Percentiles rank a stretch among this genome's conserved stretches.
phyloP scores from a whole-genome alignment of 2,888 invertebrate genomes.

The Baronia brevicornis region DNA sequence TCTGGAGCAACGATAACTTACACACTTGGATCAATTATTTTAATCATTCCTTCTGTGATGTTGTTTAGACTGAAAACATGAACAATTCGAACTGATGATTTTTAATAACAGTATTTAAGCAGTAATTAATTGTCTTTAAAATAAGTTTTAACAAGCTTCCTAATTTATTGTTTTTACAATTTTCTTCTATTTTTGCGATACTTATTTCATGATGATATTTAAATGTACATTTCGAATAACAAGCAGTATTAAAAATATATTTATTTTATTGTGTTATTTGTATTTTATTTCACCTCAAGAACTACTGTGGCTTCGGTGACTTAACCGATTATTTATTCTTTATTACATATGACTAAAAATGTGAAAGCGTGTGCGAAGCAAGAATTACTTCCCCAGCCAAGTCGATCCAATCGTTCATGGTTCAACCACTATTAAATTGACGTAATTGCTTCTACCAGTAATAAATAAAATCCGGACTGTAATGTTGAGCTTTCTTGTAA shows the following conservation, averaged over 20 bases:
- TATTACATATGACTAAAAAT: no score
- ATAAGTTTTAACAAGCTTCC: conserved; percentile 1
- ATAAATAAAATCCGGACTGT: no score
- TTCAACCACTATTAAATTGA: no score
- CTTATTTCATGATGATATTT: conserved; percentile 10
- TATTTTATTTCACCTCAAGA: not conserved
- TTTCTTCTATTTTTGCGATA: conserved; percentile 16
- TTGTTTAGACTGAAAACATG: conserved; percentile 66
- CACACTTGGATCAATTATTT: conserved; percentile 82
- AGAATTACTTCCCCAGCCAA: no score
- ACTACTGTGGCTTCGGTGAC: no score
- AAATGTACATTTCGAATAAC: conserved; percentile 16
- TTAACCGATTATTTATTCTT: no score
- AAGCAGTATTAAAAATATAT: conserved; percentile 18
- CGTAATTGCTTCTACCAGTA: no score
- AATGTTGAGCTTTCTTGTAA: no score
- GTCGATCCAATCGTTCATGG: no score
- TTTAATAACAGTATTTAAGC: conserved; percentile 28
- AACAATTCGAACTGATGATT: conserved; percentile 28
- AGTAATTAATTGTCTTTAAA: conserved; percentile 16
- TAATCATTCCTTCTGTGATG: conserved; percentile 85
- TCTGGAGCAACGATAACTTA: conserved; percentile 90
- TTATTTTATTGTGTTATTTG: conserved; percentile 11
- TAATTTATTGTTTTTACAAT: conserved; percentile 15
- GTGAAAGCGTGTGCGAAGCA: no score